Evolutionary conservation across 2,113 vertebrate species (phyloP).

Genomic region (Rhineura floridana): DNA sequence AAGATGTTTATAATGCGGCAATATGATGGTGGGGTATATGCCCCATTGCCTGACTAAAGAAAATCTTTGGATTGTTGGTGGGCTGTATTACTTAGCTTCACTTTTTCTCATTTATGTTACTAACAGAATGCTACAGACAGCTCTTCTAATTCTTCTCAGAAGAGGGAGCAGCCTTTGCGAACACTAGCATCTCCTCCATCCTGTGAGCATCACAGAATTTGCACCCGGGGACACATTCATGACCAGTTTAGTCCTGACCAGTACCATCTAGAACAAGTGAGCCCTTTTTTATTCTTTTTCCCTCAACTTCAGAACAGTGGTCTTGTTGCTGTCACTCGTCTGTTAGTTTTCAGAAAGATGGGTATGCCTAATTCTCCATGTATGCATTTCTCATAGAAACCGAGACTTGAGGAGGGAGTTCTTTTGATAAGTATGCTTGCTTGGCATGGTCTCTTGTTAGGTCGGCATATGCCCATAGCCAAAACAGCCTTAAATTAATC

Average conservation of each 20-base stretch:
- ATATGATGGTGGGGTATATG: background rate
- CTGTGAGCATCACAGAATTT: slow-evolving; percentile 88
- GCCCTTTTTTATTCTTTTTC: slow-evolving; percentile 15
- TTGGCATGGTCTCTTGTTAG: background rate
- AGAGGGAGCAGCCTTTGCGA: slow-evolving; percentile 81
- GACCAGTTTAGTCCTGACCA: slow-evolving; percentile 89
- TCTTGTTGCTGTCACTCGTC: background rate
- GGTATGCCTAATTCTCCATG: background rate
- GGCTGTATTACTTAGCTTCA: background rate
- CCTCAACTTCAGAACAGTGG: background rate
- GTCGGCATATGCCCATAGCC: background rate
- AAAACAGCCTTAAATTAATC: background rate
- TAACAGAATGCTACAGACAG: slow-evolving; percentile 83
- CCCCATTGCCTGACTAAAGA: background rate
- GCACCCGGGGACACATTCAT: slow-evolving; percentile 85
- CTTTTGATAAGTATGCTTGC: background rate
- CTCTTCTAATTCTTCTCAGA: slow-evolving; percentile 86
- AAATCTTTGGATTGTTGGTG: background rate
- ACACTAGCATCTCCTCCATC: slow-evolving; percentile 88
- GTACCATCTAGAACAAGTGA: slow-evolving; percentile 93
- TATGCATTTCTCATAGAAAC: background rate
- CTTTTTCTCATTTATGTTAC: slow-evolving; percentile 19
- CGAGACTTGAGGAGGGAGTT: background rate
- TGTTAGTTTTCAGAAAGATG: background rate
- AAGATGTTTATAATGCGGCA: background rate